phyloP scores from a whole-genome alignment of 2,113 vertebrate genomes.

The Alaudala cheleensis region DNA sequence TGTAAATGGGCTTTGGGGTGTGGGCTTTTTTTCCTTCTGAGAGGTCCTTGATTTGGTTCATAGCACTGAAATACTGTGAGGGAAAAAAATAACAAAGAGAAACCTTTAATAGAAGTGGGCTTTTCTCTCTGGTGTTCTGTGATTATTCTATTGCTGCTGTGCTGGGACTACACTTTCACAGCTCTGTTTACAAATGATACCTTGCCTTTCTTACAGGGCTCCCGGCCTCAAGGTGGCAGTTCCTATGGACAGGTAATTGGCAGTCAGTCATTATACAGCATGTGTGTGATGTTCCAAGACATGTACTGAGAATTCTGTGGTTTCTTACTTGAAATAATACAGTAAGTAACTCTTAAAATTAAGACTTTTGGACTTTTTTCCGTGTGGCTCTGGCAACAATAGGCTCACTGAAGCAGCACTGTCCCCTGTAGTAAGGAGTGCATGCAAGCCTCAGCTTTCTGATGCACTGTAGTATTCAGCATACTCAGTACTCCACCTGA shows the following conservation, averaged over 20 bases:
- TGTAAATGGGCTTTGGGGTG: neutral
- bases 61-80: too few species aligned
- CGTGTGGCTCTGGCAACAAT: fast-evolving
- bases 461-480: neutral
- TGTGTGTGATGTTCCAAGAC: fast-evolving
- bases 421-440: neutral
- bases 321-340: neutral
- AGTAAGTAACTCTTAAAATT: neutral
- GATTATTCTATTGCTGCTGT: neutral
- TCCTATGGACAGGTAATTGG: neutral
- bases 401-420: neutral
- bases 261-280: neutral
- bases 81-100: fast-evolving
- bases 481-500: neutral
- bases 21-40: fast-evolving
- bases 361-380: neutral
- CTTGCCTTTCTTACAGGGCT: neutral
- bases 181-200: neutral
- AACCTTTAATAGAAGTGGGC: too few species aligned
- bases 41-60: neutral
- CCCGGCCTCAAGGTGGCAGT: neutral
- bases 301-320: neutral
- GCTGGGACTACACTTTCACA: neutral
- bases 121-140: neutral
- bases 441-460: neutral